These are phyloP conservation scores for Enteromius unitaeniatus DNA, from an alignment of 2,797 vertebrate species.

Conservation along the genomic window DNA sequence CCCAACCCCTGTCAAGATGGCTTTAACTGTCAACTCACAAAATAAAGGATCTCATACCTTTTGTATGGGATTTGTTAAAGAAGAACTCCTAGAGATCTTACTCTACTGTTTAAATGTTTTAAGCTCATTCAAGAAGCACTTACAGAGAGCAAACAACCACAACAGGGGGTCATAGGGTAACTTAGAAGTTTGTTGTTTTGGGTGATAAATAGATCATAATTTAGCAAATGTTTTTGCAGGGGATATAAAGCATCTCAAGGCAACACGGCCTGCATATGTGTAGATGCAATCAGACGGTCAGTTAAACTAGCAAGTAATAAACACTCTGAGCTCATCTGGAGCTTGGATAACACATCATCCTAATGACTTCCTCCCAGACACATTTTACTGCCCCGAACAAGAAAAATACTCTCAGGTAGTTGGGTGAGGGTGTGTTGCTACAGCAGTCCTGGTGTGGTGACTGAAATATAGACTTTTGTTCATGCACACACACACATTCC, in stretches of 20 bases:
- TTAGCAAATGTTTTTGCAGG: conserved; percentile 26
- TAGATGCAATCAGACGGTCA: conserved; percentile 28
- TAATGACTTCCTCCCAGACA: conserved; percentile 48
- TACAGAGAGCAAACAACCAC: conserved; percentile 28
- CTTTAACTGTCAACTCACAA: conserved; percentile 39
- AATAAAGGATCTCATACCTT: conserved; percentile 37
- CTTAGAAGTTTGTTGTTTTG: conserved; percentile 35
- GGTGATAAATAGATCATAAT: conserved; percentile 47
- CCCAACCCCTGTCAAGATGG: conserved; percentile 45
- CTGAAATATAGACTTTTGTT: conserved; percentile 51
- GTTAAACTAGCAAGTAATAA: conserved; percentile 32
- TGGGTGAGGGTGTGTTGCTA: conserved; percentile 33
- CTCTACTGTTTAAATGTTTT: conserved; percentile 6
- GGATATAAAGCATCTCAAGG: conserved; percentile 28
- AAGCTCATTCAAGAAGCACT: conserved; percentile 44
- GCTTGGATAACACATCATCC: conserved; percentile 43
- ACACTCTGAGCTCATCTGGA: conserved; percentile 41
- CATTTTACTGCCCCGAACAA: conserved; percentile 47
- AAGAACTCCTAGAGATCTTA: conserved; percentile 21
- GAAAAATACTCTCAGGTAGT: conserved; percentile 56
- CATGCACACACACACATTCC: conserved; percentile 19
- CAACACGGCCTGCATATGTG: neutral
- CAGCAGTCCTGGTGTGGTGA: conserved; percentile 54
- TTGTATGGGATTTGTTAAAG: conserved; percentile 8
- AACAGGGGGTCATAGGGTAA: conserved; percentile 15